Percentiles rank a stretch among this genome's conserved stretches.
Conservation (phyloP, 2,888 invertebrate species). For the Rotaria macrura region DNA sequence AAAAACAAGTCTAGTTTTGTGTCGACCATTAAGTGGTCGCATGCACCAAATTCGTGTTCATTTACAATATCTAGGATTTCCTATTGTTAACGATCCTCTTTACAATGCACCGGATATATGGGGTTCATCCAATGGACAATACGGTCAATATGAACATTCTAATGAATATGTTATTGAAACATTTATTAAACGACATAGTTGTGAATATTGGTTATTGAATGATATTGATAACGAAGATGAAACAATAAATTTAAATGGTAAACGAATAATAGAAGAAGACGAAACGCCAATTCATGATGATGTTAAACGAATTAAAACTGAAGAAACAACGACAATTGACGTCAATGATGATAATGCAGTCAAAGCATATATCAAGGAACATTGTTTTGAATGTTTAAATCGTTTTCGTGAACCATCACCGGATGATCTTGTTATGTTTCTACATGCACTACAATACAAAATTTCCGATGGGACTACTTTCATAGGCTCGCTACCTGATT, state of each 20-base stretch:
- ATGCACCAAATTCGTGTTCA: constrained; percentile 99
- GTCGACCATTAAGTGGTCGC: constrained; percentile 74
- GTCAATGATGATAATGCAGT: neutral
- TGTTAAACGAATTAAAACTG: neutral
- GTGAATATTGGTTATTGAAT: constrained; percentile 69
- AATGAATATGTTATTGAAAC: constrained; percentile 70
- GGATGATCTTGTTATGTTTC: constrained; percentile 81
- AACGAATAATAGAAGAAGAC: neutral
- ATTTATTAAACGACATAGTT: constrained; percentile 79
- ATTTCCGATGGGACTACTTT: neutral
- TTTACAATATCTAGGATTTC: constrained; percentile 91
- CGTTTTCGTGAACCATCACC: constrained; percentile 80
- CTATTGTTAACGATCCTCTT: constrained; percentile 89
- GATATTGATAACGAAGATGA: constrained; percentile 29
- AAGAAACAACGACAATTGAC: neutral
- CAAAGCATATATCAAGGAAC: constrained; percentile 56
- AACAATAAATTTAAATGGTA: constrained; percentile 20
- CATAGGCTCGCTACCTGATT: neutral
- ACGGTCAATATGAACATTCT: constrained; percentile 71
- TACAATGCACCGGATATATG: constrained; percentile 84
- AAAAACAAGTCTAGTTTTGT: constrained; percentile 37
- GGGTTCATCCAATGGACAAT: constrained; percentile 79
- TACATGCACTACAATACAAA: constrained; percentile 62
- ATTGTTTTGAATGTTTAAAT: constrained; percentile 84
- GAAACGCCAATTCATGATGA: neutral